These are phyloP conservation scores for Trogon melanurus DNA, from an alignment of 2,113 vertebrate species.

Conservation along the genomic window DNA sequence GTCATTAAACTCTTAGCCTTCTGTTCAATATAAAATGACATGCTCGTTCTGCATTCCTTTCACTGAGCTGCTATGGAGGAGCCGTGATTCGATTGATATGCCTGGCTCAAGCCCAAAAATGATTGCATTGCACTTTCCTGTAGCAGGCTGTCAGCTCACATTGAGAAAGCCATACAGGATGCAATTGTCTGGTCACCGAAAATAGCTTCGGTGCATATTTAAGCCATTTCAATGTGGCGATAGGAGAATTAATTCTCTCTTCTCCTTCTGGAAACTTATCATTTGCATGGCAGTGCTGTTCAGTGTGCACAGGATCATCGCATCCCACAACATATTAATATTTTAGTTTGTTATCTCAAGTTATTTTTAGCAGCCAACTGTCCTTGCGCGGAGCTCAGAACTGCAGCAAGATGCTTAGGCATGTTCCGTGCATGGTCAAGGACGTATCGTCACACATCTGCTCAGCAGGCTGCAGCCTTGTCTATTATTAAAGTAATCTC, in stretches of 20 bases:
- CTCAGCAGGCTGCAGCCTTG: slow-evolving; percentile 24
- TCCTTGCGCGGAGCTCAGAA: not conserved
- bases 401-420: not conserved
- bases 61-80: not conserved
- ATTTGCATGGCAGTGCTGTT: not conserved
- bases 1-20: slow-evolving; percentile 34
- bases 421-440: not conserved
- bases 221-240: not conserved
- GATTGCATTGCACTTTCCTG: slow-evolving; percentile 1
- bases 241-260: not conserved
- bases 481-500: slow-evolving; percentile 20
- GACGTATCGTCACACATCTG: not conserved
- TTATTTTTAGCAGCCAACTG: slow-evolving; percentile 24
- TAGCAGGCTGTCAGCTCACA: slow-evolving; percentile 22
- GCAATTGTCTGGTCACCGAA: slow-evolving; percentile 42
- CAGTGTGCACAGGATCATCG: not conserved
- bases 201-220: slow-evolving; percentile 29
- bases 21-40: slow-evolving; percentile 1
- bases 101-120: slow-evolving; percentile 35
- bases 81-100: slow-evolving; percentile 21
- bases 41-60: slow-evolving; percentile 14
- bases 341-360: not conserved
- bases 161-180: not conserved
- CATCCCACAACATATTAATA: slow-evolving; percentile 11
- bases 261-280: not conserved